Conservation (phyloP, 2,113 vertebrate genomes). For the Strix uralensis region DNA sequence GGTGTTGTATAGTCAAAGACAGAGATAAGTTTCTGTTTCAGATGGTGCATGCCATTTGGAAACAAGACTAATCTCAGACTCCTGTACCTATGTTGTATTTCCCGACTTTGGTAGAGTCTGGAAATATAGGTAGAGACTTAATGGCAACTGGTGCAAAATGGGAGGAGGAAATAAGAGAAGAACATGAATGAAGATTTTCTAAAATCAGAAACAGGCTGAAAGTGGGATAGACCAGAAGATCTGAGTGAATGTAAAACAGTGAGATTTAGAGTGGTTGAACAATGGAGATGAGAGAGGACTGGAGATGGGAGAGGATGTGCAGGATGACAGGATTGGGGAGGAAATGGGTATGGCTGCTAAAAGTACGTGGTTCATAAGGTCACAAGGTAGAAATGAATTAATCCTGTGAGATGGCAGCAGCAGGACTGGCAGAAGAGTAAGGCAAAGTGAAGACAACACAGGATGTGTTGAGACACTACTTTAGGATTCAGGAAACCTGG, state of each 20-base stretch:
- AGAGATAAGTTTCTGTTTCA: background rate
- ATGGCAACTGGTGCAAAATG: background rate
- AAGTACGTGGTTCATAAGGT: rapidly evolving
- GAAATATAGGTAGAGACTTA: background rate
- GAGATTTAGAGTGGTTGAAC: background rate
- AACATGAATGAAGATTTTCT: background rate
- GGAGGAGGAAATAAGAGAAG: background rate
- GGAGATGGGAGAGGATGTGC: background rate
- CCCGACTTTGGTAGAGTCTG: background rate
- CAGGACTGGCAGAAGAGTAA: background rate
- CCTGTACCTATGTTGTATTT: background rate
- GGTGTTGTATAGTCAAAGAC: rapidly evolving
- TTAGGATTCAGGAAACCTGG: background rate
- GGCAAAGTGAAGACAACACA: background rate
- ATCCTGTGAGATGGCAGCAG: background rate
- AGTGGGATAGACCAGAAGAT: background rate
- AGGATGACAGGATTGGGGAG: background rate
- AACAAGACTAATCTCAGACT: background rate
- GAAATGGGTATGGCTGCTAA: background rate
- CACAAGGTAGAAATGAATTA: background rate
- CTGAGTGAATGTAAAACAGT: background rate
- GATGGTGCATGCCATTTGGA: background rate
- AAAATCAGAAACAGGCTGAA: background rate
- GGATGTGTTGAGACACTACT: background rate
- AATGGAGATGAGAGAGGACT: background rate